These are phyloP conservation scores for Enhydra lutris DNA, from an alignment of 2,113 vertebrate genomes.

Conservation along the genomic window DNA sequence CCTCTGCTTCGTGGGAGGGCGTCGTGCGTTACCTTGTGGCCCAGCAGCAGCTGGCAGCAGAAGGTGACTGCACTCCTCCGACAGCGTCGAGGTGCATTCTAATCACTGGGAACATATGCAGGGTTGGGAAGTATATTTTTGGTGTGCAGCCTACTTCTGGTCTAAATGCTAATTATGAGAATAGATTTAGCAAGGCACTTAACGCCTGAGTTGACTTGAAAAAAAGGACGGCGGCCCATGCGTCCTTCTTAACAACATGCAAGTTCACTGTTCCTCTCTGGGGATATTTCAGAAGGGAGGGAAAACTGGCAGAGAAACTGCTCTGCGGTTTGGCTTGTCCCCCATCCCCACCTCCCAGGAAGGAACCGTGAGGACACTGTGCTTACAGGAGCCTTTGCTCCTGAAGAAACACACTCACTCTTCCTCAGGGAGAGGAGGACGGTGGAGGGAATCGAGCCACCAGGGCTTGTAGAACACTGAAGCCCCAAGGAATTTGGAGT, in stretches of 20 bases:
- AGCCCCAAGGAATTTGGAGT: not conserved
- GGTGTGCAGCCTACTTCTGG: constrained; percentile 35
- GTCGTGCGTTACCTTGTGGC: not conserved
- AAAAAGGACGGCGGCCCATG: not conserved
- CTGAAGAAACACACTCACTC: not conserved
- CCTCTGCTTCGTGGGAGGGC: not conserved
- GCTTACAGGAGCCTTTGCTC: not conserved
- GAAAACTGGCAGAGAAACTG: constrained; percentile 25
- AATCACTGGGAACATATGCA: not conserved
- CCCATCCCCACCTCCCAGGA: not conserved
- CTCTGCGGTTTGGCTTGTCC: not conserved
- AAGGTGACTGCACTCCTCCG: constrained; percentile 22
- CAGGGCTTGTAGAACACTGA: accelerated
- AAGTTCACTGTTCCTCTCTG: not conserved
- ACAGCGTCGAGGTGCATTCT: not conserved
- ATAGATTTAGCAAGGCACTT: constrained; percentile 20
- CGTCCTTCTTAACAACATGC: constrained; percentile 3
- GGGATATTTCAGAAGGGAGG: not conserved
- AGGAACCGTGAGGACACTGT: not conserved
- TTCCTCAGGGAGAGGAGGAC: not conserved
- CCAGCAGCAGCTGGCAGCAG: not conserved
- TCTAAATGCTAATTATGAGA: constrained; percentile 64
- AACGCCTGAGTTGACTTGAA: not conserved
- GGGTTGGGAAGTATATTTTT: constrained; percentile 31
- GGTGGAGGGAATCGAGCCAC: accelerated